Percentiles rank a stretch among this genome's conserved stretches.
These are phyloP conservation scores for Nephrotoma guestfalica DNA, from an alignment of 2,888 invertebrate genomes.

Conservation along the genomic window DNA sequence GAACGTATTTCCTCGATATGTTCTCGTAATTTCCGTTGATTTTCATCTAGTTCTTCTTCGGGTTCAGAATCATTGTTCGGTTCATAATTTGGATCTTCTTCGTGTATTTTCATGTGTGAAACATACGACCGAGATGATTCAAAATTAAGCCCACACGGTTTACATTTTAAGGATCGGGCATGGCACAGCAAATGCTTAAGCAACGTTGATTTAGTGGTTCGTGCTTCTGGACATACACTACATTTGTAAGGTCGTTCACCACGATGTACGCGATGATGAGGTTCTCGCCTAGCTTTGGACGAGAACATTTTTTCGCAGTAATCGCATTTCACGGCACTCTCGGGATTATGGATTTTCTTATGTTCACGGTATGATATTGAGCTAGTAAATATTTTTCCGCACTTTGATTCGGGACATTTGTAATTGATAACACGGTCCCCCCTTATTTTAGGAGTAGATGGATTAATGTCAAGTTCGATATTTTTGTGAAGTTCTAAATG, in stretches of 20 bases:
- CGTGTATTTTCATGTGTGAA: neutral
- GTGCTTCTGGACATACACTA: neutral
- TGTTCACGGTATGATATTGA: neutral
- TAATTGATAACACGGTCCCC: neutral
- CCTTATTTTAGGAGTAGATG: too few relatives aligned
- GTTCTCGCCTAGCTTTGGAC: neutral
- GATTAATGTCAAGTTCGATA: neutral
- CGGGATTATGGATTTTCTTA: neutral
- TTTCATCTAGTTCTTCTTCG: neutral
- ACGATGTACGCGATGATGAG: neutral
- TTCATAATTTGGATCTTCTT: neutral
- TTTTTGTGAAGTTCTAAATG: neutral
- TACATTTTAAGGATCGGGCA: neutral
- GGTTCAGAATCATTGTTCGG: neutral
- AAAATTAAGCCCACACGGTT: neutral
- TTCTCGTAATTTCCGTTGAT: neutral
- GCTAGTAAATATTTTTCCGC: neutral
- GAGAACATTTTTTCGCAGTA: neutral
- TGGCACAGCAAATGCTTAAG: neutral
- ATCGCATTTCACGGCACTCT: neutral
- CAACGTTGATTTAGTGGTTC: neutral
- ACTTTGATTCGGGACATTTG: neutral
- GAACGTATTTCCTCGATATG: neutral
- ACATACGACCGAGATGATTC: neutral
- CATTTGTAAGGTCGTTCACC: neutral